Evolutionary conservation across 2,888 invertebrate species (phyloP).

Genomic region (Oegoconia quadripuncta): DNA sequence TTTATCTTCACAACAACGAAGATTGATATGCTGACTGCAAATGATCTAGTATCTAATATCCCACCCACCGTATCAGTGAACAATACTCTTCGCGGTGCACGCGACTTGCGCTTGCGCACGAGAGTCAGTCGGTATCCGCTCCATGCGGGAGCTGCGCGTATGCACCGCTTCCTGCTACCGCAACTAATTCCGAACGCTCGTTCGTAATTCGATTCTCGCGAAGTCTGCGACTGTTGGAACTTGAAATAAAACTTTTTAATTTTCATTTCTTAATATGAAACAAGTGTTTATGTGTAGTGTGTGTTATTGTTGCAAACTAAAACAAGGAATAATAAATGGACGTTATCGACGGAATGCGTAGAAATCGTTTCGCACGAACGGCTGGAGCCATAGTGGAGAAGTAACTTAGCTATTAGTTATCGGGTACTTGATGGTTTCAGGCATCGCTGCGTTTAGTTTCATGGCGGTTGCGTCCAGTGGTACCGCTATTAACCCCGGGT

Average conservation of each 20-base stretch:
- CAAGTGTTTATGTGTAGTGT: conserved; percentile 27
- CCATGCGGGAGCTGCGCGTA: conserved; percentile 52
- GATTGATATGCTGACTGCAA: no score
- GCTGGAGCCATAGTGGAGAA: conserved; percentile 49
- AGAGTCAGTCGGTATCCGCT: conserved; percentile 41
- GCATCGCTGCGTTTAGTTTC: conserved; percentile 54
- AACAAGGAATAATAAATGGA: conserved; percentile 22
- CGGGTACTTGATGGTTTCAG: conserved; percentile 58
- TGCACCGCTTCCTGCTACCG: conserved; percentile 30
- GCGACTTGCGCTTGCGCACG: conserved; percentile 33
- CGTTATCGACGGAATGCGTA: conserved; percentile 50
- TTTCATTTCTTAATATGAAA: conserved; percentile 17
- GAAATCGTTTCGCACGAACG: conserved; percentile 60
- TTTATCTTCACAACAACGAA: no score
- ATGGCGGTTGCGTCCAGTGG: conserved; percentile 54
- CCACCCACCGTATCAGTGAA: neutral
- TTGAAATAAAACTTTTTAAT: conserved; percentile 20
- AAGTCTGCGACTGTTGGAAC: conserved; percentile 8
- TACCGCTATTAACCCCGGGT: conserved; percentile 31
- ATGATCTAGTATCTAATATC: no score
- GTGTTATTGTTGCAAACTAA: conserved; percentile 15
- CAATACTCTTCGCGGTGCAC: neutral
- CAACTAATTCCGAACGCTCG: conserved; percentile 34
- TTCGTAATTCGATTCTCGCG: conserved; percentile 22
- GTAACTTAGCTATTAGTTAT: conserved; percentile 36